Evolutionary conservation across 37 sponge, comb jelly and placozoan genomes (phyloP), one percentile per base, ranked within the genome.

Genomic region (Corticium candelabrum): DNA sequence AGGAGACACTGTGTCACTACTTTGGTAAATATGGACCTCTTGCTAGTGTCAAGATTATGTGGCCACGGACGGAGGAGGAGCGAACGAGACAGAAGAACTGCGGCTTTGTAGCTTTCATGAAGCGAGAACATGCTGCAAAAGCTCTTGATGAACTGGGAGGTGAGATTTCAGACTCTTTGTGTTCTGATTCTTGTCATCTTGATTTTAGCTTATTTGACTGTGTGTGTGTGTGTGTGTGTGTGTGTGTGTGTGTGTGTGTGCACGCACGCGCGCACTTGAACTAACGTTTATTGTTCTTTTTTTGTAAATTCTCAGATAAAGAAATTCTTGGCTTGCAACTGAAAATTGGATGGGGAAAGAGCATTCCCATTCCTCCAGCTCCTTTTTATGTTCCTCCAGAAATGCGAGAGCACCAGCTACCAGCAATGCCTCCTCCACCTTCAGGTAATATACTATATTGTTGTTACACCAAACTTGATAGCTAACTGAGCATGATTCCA

Each of bases 31-130:
- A 84, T 86, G 99, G 99, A 32, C 87, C 95, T 2, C 86, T 99
- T 67, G 99, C 99, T 32, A 94, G 96, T 83, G 90, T 99, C 35
- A 99, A 99, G 84, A 94, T 99, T 68, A 99, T 99, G 99, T 99
- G 99, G 99, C 99, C 99, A 0, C 74, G 99, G 1, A 99, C 90
- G 37, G 99, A 99, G 29, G 99, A 99, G 81, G 99, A 99, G 85
- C 81, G 84, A 68, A 76, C 89, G 3, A 73, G 95, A 27, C 87
- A 92, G 77, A 85, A 82, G 68, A 99, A 94, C 84, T 99, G 95
- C 80, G 99, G 99, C 32, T 99, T 99, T 85, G 99, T 99, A 5
- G 99, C 99, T 1, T 99, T 85, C 87, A 99, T 99, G 99, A 88
- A 84, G 56, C 87, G 99, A 38, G 81, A 82, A 40, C 90, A 97